Base-by-base conservation (phyloP, 2,888 invertebrate species). In the Leptopilina syphax region DNA sequence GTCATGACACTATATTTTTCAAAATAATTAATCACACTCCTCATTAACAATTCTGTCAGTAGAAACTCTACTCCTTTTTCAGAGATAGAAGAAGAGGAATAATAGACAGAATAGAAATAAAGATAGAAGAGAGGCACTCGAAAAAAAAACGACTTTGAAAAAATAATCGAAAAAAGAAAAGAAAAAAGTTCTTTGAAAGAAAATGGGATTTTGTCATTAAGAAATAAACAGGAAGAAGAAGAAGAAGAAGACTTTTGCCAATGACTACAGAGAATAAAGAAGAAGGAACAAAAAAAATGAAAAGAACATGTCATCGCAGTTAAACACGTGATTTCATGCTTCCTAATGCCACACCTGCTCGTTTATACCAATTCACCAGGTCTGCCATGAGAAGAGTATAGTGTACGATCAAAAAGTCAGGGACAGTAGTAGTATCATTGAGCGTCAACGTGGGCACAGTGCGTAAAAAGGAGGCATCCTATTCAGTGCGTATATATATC, bases 391-490 rank as follows among this genome's bases (percentile, higher is more conserved):
- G 34, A 34, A 44, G 44, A 70, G 50, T 34, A 4, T 34, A 27
- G 2, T 27, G 27, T 27, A 34, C 34, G 54, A 82, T 83, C 83
- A 77, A 57, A 78, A 68, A 83, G 82, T 82, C 82, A 81, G 77
- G 82, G 82, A 79, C 81, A 44, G 78, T 54, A 44, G 34, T 34
- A 4, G 34, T 44, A 44, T 44, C 8, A 44, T 44, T 44, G 70
- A 47, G 54, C 70, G 54, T 34, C 50, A 47, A 24, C 54, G 78
- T 76, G 83, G 54, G 78, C 79, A 82, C 80, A 27, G 82, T 84
- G 83, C 81, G 84, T 81, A 81, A 84, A 50, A 12, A 84, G 82
- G 82, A 84, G 83, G 81, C 79, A 65, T 81, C 81, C 67, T 76
- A 54, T 70, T 82, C 68, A 44, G 77, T 60, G 73, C 60, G 73